Evolutionary conservation across 2,113 vertebrate species (phyloP).

Genomic region (Piprites chloris): DNA sequence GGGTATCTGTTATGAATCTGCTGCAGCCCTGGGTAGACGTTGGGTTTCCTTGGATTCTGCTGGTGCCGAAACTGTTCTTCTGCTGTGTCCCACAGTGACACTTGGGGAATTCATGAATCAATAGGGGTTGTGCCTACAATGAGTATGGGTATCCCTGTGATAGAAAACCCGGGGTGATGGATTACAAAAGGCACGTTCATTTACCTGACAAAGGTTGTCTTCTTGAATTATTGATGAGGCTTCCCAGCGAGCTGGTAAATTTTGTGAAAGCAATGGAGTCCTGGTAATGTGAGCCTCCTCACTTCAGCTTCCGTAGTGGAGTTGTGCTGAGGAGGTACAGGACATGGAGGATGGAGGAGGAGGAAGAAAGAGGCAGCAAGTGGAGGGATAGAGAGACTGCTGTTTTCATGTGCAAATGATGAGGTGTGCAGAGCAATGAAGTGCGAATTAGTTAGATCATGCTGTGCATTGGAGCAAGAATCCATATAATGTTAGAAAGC

Average conservation of each 20-base stretch:
- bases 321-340: not conserved
- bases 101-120: not conserved
- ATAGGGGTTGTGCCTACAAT: not conserved
- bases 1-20: not conserved
- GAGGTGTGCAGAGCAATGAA: constrained; percentile 40
- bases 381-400: not conserved
- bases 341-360: not conserved
- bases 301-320: not conserved
- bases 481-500: not conserved
- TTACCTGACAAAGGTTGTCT: constrained; percentile 50
- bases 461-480: constrained; percentile 32
- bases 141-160: not conserved
- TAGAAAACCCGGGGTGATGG: not conserved
- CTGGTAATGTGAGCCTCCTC: constrained; percentile 33
- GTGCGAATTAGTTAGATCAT: constrained; percentile 25
- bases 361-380: not conserved
- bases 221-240: constrained; percentile 54
- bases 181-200: constrained; percentile 13
- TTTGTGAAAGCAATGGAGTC: constrained; percentile 42
- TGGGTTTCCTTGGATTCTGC: not conserved
- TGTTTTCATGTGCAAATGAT: constrained; percentile 29
- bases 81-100: not conserved
- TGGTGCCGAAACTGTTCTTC: not conserved
- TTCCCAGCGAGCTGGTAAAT: constrained; percentile 35
- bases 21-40: not conserved